These are phyloP conservation scores for Etheostoma perlongum DNA, from an alignment of 2,797 vertebrate genomes.

Conservation along the genomic window DNA sequence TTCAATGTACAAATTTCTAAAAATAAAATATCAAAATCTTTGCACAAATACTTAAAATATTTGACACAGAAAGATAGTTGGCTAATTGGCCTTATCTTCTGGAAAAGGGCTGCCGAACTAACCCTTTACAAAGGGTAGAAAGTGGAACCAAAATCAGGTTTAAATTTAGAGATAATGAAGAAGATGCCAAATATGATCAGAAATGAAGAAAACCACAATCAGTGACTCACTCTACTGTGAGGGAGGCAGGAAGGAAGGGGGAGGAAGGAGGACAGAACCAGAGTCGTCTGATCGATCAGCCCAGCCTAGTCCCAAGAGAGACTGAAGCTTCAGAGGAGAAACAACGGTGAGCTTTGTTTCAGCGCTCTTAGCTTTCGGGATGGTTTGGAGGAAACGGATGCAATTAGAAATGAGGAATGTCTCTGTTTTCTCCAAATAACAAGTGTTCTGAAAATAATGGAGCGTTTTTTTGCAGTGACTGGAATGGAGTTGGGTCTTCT, in stretches of 20 bases:
- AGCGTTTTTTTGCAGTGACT: slow-evolving; percentile 28
- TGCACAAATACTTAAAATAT: too few species aligned
- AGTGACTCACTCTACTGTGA: background rate
- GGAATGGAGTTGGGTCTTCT: slow-evolving; percentile 64
- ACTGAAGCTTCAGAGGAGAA: slow-evolving; percentile 28
- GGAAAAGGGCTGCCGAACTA: too few species aligned
- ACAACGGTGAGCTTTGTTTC: slow-evolving; percentile 66
- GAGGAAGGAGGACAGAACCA: slow-evolving; percentile 5
- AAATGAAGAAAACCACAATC: background rate
- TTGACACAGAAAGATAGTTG: too few species aligned
- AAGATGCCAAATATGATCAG: background rate
- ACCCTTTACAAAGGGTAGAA: background rate
- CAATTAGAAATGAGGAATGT: slow-evolving; percentile 5
- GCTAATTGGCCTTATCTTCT: too few species aligned
- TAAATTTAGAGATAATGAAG: background rate
- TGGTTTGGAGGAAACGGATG: background rate
- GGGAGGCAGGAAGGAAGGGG: background rate
- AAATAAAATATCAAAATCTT: too few species aligned
- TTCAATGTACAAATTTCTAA: too few species aligned
- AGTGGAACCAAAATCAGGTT: background rate
- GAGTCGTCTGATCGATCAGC: slow-evolving; percentile 54
- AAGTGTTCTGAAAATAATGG: background rate
- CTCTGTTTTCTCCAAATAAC: background rate
- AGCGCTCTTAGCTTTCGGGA: background rate
- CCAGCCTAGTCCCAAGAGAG: slow-evolving; percentile 69